A percentile compares a stretch with the other conserved stretches of the same genome.
phyloP scores from a whole-genome alignment of 2,113 vertebrate genomes.

The Sebastes fasciatus region DNA sequence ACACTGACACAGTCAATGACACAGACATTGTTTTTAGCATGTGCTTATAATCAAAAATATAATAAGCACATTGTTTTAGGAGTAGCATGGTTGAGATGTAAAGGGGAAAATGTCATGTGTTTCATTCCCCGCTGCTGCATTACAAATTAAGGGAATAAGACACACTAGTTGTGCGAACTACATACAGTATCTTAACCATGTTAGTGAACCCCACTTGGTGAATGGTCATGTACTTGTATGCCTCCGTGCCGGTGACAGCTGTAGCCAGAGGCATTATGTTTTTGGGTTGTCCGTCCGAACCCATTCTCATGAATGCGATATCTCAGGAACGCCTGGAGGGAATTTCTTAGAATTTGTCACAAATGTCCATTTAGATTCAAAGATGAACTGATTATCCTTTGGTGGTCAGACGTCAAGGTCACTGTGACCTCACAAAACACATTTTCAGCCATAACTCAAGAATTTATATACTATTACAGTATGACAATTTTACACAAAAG shows the following conservation, averaged over 20 bases:
- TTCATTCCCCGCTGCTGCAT: background rate
- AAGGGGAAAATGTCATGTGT: background rate
- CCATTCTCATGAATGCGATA: too few relatives aligned
- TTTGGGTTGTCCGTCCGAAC: background rate
- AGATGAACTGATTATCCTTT: background rate
- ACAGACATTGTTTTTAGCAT: background rate
- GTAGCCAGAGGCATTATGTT: background rate
- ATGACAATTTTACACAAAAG: too few relatives aligned
- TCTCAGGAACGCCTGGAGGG: too few relatives aligned
- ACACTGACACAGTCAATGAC: too few relatives aligned
- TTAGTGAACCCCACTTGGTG: background rate
- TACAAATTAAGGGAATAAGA: background rate
- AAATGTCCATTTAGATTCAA: background rate
- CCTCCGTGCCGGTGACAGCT: too few relatives aligned
- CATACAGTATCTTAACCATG: too few relatives aligned
- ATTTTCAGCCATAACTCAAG: background rate
- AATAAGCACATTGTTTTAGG: background rate
- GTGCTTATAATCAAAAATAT: background rate
- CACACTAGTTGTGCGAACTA: background rate
- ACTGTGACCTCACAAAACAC: background rate
- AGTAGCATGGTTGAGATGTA: background rate
- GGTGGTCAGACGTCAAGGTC: background rate
- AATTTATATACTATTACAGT: too few relatives aligned
- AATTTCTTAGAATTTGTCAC: background rate
- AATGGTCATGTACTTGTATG: background rate